Percentiles rank a stretch among this genome's conserved stretches.
Conservation (phyloP, 2,797 vertebrate genomes). For the Eremophila alpestris region DNA sequence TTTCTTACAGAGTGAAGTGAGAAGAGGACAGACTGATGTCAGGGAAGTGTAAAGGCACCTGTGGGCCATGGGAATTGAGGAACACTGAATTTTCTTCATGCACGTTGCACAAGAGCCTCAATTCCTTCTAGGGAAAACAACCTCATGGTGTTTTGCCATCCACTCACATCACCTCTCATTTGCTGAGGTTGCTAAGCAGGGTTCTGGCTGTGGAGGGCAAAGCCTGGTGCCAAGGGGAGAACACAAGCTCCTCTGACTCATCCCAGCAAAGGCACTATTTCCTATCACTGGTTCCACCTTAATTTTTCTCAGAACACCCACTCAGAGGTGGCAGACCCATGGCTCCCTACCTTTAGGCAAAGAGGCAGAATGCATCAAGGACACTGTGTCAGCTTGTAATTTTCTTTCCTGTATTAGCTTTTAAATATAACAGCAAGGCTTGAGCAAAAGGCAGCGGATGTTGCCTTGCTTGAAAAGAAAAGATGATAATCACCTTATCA, state of each 20-base stretch:
- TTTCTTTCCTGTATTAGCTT: background rate
- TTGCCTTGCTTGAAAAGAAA: background rate
- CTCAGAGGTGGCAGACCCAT: background rate
- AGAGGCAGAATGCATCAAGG: background rate
- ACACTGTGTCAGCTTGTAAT: background rate
- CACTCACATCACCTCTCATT: background rate
- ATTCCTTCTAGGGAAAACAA: background rate
- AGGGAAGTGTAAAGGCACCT: background rate
- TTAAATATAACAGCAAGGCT: background rate
- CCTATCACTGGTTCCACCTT: background rate
- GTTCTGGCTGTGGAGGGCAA: background rate
- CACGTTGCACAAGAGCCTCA: background rate
- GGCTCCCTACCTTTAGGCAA: background rate
- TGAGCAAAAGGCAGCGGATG: background rate
- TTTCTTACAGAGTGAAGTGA: background rate
- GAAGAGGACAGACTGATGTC: background rate
- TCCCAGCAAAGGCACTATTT: background rate
- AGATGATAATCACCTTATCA: constrained; percentile 38
- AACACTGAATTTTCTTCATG: background rate
- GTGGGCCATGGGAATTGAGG: background rate
- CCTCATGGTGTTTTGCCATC: background rate
- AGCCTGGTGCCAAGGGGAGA: background rate
- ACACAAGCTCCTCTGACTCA: background rate
- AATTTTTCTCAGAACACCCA: background rate
- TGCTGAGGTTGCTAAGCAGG: background rate